Percentiles rank a stretch among this genome's conserved stretches.
These are phyloP conservation scores for Chlorodrepanis virens DNA, from an alignment of 2,113 vertebrate species.

Conservation along the genomic window DNA sequence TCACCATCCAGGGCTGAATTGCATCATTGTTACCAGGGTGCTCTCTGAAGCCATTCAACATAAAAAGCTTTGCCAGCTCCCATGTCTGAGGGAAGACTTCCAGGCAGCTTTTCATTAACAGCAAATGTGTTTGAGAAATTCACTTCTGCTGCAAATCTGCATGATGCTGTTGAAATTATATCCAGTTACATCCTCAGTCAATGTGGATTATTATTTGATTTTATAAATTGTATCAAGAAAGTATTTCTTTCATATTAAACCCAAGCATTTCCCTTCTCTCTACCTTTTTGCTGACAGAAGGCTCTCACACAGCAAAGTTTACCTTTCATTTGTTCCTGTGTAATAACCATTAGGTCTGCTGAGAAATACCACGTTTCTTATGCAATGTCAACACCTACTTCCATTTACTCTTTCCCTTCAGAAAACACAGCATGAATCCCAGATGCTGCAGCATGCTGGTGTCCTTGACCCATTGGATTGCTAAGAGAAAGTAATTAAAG, in stretches of 20 bases:
- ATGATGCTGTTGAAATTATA: background rate
- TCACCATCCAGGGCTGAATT: background rate
- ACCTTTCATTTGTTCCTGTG: conserved; percentile 60
- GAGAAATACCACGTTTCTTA: conserved; percentile 37
- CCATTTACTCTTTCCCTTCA: conserved; percentile 43
- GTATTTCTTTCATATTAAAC: background rate
- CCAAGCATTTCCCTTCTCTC: background rate
- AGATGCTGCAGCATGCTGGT: conserved; percentile 16
- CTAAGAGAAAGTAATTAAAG: conserved; percentile 44
- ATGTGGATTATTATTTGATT: conserved; percentile 13
- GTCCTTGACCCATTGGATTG: conserved; percentile 44
- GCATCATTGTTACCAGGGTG: rapidly evolving
- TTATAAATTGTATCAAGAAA: conserved; percentile 10
- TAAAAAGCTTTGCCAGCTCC: background rate
- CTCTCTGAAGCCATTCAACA: background rate
- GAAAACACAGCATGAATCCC: conserved; percentile 53
- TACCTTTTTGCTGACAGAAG: background rate
- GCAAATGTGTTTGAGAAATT: background rate
- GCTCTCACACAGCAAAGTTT: conserved; percentile 4
- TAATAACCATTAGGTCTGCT: conserved; percentile 47
- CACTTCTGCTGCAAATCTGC: background rate
- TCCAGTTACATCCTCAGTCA: background rate
- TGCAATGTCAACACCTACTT: conserved; percentile 57
- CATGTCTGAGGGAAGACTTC: background rate
- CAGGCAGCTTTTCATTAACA: background rate